Conservation (phyloP, 2,113 vertebrate genomes). For the Ailurus styani region DNA sequence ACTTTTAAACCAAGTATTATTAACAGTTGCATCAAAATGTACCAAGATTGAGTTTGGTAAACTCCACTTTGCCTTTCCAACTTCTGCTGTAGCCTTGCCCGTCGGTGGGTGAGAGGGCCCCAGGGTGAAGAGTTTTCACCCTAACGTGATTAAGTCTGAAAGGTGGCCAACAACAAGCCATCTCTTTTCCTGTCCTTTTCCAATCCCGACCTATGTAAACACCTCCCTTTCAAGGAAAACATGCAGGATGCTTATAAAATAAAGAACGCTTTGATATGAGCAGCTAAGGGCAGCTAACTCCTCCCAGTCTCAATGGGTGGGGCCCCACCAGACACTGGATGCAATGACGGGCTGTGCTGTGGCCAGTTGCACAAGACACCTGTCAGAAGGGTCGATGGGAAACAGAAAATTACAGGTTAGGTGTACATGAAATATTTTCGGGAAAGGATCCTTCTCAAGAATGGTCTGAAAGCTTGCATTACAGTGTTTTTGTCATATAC, state of each 20-base stretch:
- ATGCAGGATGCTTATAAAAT: neutral
- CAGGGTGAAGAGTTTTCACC: neutral
- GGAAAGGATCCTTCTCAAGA: neutral
- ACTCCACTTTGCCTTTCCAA: neutral
- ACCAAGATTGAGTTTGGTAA: neutral
- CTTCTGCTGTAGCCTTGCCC: neutral
- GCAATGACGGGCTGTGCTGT: neutral
- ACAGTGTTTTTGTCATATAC: neutral
- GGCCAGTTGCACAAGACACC: neutral
- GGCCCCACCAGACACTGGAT: neutral
- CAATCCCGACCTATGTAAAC: neutral
- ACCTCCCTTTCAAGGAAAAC: neutral
- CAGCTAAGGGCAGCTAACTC: neutral
- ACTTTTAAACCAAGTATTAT: neutral
- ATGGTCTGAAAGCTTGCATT: neutral
- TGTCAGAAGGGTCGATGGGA: neutral
- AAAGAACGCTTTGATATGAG: neutral
- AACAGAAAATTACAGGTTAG: neutral
- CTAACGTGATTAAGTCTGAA: neutral
- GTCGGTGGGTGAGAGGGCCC: neutral
- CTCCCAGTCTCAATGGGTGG: neutral
- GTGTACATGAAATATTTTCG: neutral
- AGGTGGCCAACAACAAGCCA: neutral
- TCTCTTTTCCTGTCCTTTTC: neutral
- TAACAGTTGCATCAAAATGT: neutral